Percentiles rank a stretch among this genome's conserved stretches.
These are phyloP conservation scores for Thera britannica DNA, from an alignment of 2,888 invertebrate species.

Conservation along the genomic window DNA sequence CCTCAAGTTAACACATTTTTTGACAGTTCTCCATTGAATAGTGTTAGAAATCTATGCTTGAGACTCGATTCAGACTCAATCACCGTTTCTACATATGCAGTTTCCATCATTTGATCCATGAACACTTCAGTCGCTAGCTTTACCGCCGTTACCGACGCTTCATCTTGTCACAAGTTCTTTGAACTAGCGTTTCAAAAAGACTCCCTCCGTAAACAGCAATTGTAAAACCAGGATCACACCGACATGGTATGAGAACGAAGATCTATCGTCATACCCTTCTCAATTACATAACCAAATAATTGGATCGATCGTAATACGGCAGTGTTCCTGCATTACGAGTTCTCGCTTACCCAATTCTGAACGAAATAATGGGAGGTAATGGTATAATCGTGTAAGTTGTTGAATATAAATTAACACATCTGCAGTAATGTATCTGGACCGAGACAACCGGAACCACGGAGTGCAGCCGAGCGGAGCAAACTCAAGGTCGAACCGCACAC, in stretches of 20 bases:
- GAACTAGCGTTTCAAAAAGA: no score
- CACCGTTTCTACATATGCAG: no score
- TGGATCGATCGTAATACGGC: conserved; percentile 40
- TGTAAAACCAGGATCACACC: background rate
- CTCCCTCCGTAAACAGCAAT: background rate
- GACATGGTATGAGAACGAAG: conserved; percentile 32
- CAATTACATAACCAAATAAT: conserved; percentile 40
- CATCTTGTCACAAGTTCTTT: no score
- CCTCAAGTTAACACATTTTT: no score
- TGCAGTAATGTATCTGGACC: conserved; percentile 62
- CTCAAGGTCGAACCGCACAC: conserved; percentile 71
- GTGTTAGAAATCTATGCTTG: no score
- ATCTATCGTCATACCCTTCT: conserved; percentile 38
- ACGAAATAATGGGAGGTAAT: conserved; percentile 32
- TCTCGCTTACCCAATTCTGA: conserved; percentile 26
- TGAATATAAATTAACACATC: conserved; percentile 59
- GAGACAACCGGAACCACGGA: conserved; percentile 70
- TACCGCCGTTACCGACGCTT: no score
- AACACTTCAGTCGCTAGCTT: no score
- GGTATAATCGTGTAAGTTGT: conserved; percentile 46
- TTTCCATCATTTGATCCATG: no score
- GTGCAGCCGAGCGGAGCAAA: conserved; percentile 64
- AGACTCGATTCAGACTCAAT: no score
- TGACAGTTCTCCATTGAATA: no score
- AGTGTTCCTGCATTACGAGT: conserved; percentile 30